Percentiles rank a stretch among this genome's conserved stretches.
Conservation (phyloP, 2,797 vertebrate genomes). For the Danio tinwini region DNA sequence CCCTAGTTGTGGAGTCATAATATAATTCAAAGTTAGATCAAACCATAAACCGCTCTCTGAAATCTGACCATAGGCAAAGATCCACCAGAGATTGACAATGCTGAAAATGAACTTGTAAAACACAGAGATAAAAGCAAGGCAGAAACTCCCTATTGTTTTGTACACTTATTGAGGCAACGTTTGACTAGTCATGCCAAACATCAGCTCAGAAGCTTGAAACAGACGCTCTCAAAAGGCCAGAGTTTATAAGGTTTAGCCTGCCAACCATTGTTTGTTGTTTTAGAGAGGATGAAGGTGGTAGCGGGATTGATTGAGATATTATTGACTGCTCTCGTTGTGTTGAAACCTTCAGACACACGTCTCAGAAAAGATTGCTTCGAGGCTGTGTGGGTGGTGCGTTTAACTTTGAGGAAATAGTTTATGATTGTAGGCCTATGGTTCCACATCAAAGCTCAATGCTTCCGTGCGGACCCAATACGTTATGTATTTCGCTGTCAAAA, state of each 20-base stretch:
- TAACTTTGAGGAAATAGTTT: conserved; percentile 34
- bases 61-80: conserved; percentile 16
- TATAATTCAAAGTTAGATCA: conserved; percentile 1
- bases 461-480: not conserved
- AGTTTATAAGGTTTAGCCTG: conserved; percentile 32
- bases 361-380: conserved; percentile 18
- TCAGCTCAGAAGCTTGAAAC: conserved; percentile 9
- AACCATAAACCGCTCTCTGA: conserved; percentile 20
- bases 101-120: conserved; percentile 35
- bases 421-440: conserved; percentile 25
- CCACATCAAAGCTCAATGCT: conserved; percentile 15
- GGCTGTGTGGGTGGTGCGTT: conserved; percentile 21
- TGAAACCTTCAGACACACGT: conserved; percentile 31
- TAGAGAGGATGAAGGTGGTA: conserved; percentile 23
- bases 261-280: conserved; percentile 10
- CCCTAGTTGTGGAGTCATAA: not conserved
- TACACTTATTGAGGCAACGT: not conserved
- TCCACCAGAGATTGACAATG: not conserved
- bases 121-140: conserved; percentile 12
- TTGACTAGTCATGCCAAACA: conserved; percentile 17
- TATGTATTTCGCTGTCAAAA: conserved; percentile 5
- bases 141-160: conserved; percentile 15
- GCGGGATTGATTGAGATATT: conserved; percentile 38
- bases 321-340: conserved; percentile 17
- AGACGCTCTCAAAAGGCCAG: conserved; percentile 4